Evolutionary conservation across 2,888 invertebrate genomes (phyloP).

Genomic region (Galeopsomyia nigrocyanea): DNA sequence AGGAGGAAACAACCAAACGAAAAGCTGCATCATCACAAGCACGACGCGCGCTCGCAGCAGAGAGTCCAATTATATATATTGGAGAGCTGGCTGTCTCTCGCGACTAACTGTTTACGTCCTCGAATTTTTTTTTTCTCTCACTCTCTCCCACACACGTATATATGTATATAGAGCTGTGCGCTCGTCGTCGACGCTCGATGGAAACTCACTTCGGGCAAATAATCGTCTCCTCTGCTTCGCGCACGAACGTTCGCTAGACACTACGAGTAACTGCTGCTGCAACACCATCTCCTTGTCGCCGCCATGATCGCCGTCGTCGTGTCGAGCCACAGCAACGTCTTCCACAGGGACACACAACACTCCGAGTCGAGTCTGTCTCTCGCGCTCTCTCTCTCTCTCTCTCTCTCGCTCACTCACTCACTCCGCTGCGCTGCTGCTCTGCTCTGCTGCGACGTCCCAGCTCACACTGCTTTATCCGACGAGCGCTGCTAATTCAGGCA

Average conservation of each 20-base stretch:
- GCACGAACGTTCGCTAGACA: constrained; percentile 5
- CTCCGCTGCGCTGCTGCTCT: constrained; percentile 30
- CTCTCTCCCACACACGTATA: constrained; percentile 21
- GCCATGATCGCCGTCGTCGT: background rate
- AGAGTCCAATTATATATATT: too few species aligned
- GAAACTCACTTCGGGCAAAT: constrained; percentile 9
- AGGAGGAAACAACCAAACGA: background rate
- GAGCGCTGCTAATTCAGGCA: too few species aligned
- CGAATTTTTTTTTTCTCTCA: constrained; percentile 30
- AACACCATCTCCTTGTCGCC: background rate
- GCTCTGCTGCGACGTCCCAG: constrained; percentile 14
- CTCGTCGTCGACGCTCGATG: constrained; percentile 31
- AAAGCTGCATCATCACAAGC: background rate
- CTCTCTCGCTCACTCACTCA: constrained; percentile 20
- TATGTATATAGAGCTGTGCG: constrained; percentile 23
- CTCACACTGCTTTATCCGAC: too few species aligned
- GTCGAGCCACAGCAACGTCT: constrained; percentile 28
- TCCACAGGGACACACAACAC: constrained; percentile 38
- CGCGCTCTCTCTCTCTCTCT: constrained; percentile 30
- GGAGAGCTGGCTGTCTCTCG: too few species aligned
- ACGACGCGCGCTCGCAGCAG: too few species aligned
- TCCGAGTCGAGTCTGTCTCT: constrained; percentile 29
- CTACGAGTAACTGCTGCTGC: background rate
- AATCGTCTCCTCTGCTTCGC: constrained; percentile 44
- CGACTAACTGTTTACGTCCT: constrained; percentile 37